Evolutionary conservation across 2,888 invertebrate genomes (phyloP), one percentile per base, ranked within the genome.

Genomic region (Chesias legatella): DNA sequence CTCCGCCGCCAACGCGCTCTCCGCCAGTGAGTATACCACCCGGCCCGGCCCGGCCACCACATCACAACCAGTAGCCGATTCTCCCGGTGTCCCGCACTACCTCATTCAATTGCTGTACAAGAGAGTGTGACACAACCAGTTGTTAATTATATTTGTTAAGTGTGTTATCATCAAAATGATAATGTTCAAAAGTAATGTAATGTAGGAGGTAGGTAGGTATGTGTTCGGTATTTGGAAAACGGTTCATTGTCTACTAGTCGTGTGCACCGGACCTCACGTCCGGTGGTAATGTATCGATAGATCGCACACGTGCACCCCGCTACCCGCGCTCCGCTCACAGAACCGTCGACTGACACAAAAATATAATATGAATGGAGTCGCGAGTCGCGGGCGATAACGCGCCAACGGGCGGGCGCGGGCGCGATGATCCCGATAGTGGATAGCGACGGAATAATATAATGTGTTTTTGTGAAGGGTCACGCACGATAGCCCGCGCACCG

Each of bases 1-100:
- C 32, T 91, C 92, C 44, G 93, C 94, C 28, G 91, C 93, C 42
- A 92, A 93, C 45, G 92, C 92, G 53, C 88, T 94, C 52, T 89
- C 92, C 63, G 92, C 93, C 75, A 91, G 94, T 94, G 80, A 93
- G 94, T 91, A 58, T 48, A 24, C 6, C n/a, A 6, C 13, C n/a
- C 26, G 9, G 6, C 30, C 22, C 7, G 10, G 1, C 22, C 10
- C 25, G 7, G 7, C 10, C n/a, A 30, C 35, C n/a, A n/a, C n/a
- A n/a, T n/a, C n/a, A n/a, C n/a, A n/a, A n/a, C n/a, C n/a, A n/a
- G n/a, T n/a, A n/a, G n/a, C n/a, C n/a, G n/a, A n/a, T n/a, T n/a
- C n/a, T n/a, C n/a, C n/a, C n/a, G n/a, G n/a, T n/a, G n/a, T n/a
- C n/a, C n/a, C n/a, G n/a, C n/a, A n/a, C n/a, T n/a, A n/a, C n/a